Evolutionary conservation across 1,140 invertebrate species (phyloP).

Genomic region (Harpegnathos saltator): DNA sequence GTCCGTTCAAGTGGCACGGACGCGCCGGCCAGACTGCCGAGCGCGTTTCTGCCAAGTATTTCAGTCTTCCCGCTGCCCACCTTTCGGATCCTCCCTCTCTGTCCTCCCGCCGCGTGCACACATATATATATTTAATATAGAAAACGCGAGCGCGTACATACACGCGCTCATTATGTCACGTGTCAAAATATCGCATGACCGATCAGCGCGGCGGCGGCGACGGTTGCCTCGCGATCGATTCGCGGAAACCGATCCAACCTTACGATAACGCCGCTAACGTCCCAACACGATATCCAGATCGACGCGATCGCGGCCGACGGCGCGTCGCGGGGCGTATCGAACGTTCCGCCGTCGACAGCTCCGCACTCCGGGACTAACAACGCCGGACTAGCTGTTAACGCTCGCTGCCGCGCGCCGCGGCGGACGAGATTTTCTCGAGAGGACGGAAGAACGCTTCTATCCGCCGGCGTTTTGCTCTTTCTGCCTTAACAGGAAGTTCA

Average conservation of each 20-base stretch:
- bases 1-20: conserved; percentile 42
- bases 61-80: conserved; percentile 44
- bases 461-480: conserved; percentile 48
- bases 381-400: conserved; percentile 50
- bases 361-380: conserved; percentile 54
- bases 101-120: background rate
- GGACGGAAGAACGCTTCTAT: conserved; percentile 39
- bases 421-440: conserved; percentile 42
- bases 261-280: conserved; percentile 10
- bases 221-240: conserved; percentile 23
- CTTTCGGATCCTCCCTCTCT: conserved; percentile 28
- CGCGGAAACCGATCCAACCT: conserved; percentile 21
- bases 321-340: conserved; percentile 24
- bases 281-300: conserved; percentile 6
- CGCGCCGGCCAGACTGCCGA: conserved; percentile 38
- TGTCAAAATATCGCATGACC: conserved; percentile 47
- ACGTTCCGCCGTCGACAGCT: background rate
- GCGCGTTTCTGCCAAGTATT: conserved; percentile 53
- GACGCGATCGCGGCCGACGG: background rate
- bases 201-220: background rate
- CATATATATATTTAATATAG: conserved; percentile 35
- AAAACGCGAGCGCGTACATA: conserved; percentile 18
- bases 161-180: conserved; percentile 33
- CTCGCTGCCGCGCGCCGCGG: background rate
- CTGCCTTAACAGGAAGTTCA: conserved; percentile 51